Conservation (phyloP, 2,113 vertebrate genomes). For the Fulica atra region DNA sequence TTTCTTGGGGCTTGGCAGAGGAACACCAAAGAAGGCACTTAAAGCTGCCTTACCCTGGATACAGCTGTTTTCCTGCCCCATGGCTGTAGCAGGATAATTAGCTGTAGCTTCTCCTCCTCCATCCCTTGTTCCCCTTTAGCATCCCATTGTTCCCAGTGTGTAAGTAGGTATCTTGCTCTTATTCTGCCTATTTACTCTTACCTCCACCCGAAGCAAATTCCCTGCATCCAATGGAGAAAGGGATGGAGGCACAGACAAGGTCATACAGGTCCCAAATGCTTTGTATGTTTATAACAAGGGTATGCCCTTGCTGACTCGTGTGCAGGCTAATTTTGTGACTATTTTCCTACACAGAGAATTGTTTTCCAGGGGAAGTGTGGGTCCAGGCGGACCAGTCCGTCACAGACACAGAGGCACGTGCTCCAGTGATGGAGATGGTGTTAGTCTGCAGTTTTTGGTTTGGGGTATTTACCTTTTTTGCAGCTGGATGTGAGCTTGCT, state of each 20-base stretch:
- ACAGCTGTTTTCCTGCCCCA: not conserved
- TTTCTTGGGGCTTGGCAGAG: not conserved
- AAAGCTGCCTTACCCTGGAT: not conserved
- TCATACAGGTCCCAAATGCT: fast-evolving
- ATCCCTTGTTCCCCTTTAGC: not conserved
- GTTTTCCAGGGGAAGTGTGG: fast-evolving
- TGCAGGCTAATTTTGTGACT: not conserved
- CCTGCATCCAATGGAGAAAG: not conserved
- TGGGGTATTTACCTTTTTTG: not conserved
- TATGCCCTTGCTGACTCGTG: not conserved
- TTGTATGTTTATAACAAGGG: not conserved
- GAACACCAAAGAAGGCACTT: not conserved
- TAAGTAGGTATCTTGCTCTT: not conserved
- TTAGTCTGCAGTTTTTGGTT: not conserved
- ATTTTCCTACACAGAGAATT: not conserved
- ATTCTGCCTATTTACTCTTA: not conserved
- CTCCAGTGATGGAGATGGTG: not conserved
- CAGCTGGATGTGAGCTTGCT: not conserved
- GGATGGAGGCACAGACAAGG: not conserved
- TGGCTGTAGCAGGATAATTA: not conserved
- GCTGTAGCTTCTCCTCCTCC: not conserved
- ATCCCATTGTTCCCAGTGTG: not conserved
- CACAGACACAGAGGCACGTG: fast-evolving
- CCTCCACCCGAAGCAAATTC: not conserved
- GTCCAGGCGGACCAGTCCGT: not conserved